A percentile compares a stretch with the other conserved stretches of the same genome.
phyloP scores from a whole-genome alignment of 2,797 vertebrate genomes.

The Ctenopoma multispine region DNA sequence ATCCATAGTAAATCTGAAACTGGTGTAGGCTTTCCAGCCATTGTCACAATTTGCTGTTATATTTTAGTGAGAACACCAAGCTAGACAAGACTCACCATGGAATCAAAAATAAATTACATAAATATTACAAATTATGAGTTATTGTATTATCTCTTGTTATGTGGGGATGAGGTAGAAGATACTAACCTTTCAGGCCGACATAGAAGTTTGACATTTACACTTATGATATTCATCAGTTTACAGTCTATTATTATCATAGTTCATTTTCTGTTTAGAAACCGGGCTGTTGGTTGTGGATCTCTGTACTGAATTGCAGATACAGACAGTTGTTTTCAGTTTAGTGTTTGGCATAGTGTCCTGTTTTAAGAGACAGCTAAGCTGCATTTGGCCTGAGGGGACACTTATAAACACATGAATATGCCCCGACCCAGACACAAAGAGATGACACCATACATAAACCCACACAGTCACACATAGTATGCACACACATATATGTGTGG shows the following conservation, averaged over 20 bases:
- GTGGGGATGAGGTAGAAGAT: neutral
- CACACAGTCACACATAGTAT: conserved; percentile 34
- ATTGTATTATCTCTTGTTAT: neutral
- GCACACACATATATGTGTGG: conserved; percentile 39
- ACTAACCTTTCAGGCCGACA: neutral
- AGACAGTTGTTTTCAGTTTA: conserved; percentile 43
- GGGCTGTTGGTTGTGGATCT: conserved; percentile 18
- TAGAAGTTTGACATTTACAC: conserved; percentile 4
- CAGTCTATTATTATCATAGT: neutral
- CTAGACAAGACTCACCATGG: neutral
- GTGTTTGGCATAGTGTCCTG: conserved; percentile 59
- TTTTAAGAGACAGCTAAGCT: conserved; percentile 73
- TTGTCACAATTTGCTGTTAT: conserved; percentile 1
- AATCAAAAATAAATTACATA: conserved; percentile 9
- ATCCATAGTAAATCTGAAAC: conserved; percentile 18
- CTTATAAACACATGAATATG: conserved; percentile 82
- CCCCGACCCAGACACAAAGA: conserved; percentile 85
- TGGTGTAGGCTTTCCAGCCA: neutral
- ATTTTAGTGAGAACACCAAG: conserved; percentile 2
- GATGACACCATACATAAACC: conserved; percentile 74
- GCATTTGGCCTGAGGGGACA: conserved; percentile 81
- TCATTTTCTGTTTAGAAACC: conserved; percentile 24
- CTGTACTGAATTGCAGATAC: conserved; percentile 24
- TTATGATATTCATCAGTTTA: conserved; percentile 1
- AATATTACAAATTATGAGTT: neutral